Percentiles rank a stretch among this genome's conserved stretches.
Conservation (phyloP, 2,888 invertebrate species). For the Heteromyza rotundicornis region DNA sequence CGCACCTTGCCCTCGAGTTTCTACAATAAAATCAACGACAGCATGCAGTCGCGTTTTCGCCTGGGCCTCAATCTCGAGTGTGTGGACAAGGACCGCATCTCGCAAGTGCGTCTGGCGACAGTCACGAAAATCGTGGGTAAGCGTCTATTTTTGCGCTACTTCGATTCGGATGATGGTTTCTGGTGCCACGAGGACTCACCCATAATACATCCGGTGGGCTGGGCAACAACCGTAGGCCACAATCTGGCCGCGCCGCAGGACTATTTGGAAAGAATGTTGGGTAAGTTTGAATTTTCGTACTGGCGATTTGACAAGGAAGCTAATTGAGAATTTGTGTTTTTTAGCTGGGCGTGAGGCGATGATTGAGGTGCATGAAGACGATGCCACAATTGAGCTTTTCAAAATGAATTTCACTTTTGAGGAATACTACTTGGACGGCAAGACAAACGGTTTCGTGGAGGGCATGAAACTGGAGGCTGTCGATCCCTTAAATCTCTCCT, state of each 20-base stretch:
- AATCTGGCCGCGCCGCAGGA: constrained; percentile 82
- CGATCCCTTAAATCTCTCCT: constrained; percentile 92
- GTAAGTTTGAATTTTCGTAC: constrained; percentile 60
- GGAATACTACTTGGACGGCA: constrained; percentile 64
- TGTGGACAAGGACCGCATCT: constrained; percentile 94
- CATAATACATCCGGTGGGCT: constrained; percentile 94
- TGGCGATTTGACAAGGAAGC: neutral
- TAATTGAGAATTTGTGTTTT: neutral
- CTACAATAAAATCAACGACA: constrained; percentile 84
- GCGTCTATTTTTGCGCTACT: constrained; percentile 88
- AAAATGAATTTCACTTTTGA: constrained; percentile 69
- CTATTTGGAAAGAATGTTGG: constrained; percentile 77
- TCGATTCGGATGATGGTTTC: constrained; percentile 87
- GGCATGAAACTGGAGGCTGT: constrained; percentile 98
- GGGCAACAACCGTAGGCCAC: constrained; percentile 91
- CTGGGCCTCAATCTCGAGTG: constrained; percentile 88
- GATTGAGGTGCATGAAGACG: constrained; percentile 70
- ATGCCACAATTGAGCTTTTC: constrained; percentile 83
- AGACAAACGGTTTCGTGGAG: constrained; percentile 70
- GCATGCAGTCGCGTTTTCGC: constrained; percentile 82
- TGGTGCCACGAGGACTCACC: constrained; percentile 98
- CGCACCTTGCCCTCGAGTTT: constrained; percentile 93
- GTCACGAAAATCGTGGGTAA: constrained; percentile 92
- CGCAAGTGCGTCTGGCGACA: constrained; percentile 88
- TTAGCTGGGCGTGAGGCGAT: constrained; percentile 61